Evolutionary conservation across 2,888 invertebrate species (phyloP), one percentile per base, ranked within the genome.

Genomic region (Mantis religiosa): DNA sequence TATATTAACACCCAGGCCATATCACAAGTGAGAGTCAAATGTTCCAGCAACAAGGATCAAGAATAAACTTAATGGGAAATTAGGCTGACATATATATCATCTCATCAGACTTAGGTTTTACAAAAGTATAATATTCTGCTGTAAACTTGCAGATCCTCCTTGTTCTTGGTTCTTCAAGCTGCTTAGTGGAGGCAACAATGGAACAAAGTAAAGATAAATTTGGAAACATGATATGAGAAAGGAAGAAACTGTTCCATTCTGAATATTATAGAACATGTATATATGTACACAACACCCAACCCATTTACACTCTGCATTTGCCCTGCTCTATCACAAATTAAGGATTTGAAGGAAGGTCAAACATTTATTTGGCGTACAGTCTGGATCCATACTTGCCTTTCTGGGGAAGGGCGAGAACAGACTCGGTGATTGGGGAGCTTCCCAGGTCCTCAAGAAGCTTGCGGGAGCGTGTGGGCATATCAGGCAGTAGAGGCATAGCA

Each of bases 401-500:
- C 91, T 92, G 92, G 87, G 92, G 91, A 84, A 92, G 90, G 85
- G 91, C 90, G 88, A 91, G 91, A 85, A 92, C 91, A 82, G 92
- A 91, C 90, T 92, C 92, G 84, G 92, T 92, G 90, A 93, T 92
- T 30, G 93, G 93, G 28, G 93, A 92, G 89, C 93, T 93, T 85
- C 93, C 93, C 89, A 94, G 91, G 91, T 94, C 93, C 91, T 94
- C 94, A 85, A 94, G 92, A 85, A 94, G 91, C 91, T 94, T 94
- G 90, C 95, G 92, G 41, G 95, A 95, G 88, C 94, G 92, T 83
- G 94, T 94, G 82, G 94, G 94, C 93, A 95, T 94, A 92, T 95
- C 95, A 84, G 94, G 94, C 89, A 95, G 93, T 85, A 95, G 92
- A 28, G 94, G 95, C 95, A 95, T 95, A 28, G 95, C 94, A 25